Conservation (phyloP, 2,797 vertebrate species). For the Myotis vivesi region DNA sequence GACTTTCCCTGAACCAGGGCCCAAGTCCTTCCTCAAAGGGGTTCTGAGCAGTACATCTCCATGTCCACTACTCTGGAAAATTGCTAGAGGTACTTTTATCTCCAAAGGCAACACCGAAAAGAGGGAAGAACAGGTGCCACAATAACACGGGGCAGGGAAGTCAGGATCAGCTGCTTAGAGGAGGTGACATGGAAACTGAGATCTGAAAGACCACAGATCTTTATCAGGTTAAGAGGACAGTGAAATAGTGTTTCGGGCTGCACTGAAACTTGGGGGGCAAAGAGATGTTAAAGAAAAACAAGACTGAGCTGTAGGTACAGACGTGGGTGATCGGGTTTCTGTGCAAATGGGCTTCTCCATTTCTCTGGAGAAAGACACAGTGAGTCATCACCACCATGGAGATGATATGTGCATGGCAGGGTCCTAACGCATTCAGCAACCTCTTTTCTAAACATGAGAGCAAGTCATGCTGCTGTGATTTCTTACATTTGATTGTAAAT, state of each 20-base stretch:
- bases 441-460: not conserved
- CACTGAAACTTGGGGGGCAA: not conserved
- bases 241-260: not conserved
- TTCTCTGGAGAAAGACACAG: not conserved
- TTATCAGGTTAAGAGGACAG: fast-evolving
- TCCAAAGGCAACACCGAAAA: too few relatives aligned
- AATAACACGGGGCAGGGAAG: too few relatives aligned
- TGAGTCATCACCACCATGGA: not conserved
- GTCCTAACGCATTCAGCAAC: not conserved
- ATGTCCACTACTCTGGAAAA: not conserved
- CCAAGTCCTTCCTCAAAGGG: not conserved
- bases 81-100: not conserved
- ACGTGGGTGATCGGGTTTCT: not conserved
- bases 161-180: not conserved
- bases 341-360: not conserved
- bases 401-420: fast-evolving
- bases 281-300: not conserved
- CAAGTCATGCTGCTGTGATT: not conserved
- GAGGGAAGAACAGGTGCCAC: not conserved
- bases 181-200: not conserved
- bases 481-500: not conserved
- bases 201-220: not conserved
- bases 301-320: not conserved
- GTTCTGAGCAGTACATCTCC: too few relatives aligned
- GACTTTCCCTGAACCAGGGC: not conserved